Conservation (phyloP, 2,113 vertebrate species). For the Serilophus lunatus region DNA sequence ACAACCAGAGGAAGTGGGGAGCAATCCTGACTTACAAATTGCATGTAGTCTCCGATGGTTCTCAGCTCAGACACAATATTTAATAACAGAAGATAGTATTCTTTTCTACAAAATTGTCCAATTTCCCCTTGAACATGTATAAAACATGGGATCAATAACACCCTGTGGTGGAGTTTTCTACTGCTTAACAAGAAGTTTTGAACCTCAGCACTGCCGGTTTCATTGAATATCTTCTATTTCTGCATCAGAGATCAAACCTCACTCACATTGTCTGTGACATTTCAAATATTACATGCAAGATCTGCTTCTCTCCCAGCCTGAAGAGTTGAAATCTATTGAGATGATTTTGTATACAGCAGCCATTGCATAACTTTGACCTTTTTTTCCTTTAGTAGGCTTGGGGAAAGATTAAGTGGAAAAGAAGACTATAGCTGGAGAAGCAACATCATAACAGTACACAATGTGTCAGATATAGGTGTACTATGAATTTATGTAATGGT, state of each 20-base stretch:
- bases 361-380: not conserved
- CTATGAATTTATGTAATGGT: not conserved
- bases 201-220: not conserved
- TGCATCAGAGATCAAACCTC: not conserved
- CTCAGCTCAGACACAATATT: not conserved
- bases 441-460: not conserved
- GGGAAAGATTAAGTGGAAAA: not conserved
- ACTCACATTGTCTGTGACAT: not conserved
- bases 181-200: not conserved
- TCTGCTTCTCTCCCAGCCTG: not conserved
- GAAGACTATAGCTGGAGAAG: not conserved
- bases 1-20: rapidly evolving
- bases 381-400: not conserved
- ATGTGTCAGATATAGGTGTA: not conserved
- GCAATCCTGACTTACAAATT: rapidly evolving
- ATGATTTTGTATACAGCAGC: not conserved
- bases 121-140: not conserved
- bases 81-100: not conserved
- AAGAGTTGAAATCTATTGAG: not conserved
- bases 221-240: not conserved
- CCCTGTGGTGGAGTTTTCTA: not conserved
- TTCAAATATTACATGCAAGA: not conserved
- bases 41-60: not conserved
- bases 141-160: not conserved
- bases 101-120: not conserved